These are phyloP conservation scores for Ypsolopha sequella DNA, from an alignment of 2,888 invertebrate species.

Conservation along the genomic window DNA sequence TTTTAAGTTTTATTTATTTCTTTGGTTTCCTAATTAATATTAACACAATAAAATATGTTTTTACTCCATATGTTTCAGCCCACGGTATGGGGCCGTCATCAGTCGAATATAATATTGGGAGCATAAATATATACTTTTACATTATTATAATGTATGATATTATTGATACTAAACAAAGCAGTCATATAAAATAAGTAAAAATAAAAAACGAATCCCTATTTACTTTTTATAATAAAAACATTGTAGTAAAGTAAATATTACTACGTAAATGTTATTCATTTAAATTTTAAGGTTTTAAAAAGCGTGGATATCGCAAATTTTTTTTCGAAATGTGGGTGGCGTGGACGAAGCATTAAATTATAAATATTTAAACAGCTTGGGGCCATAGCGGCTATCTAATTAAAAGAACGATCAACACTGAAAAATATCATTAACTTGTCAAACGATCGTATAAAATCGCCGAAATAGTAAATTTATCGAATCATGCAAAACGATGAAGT, in stretches of 20 bases:
- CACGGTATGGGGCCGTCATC: no score
- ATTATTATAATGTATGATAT: no score
- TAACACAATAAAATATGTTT: no score
- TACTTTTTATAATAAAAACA: slow-evolving; percentile 4
- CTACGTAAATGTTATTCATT: not conserved
- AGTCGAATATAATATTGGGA: no score
- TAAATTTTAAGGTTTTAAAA: slow-evolving; percentile 5
- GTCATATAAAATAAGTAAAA: no score
- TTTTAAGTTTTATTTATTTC: no score
- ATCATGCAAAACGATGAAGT: slow-evolving; percentile 7
- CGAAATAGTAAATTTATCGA: slow-evolving; percentile 29
- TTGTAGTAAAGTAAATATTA: not conserved
- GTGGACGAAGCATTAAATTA: slow-evolving; percentile 29
- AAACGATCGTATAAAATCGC: slow-evolving; percentile 32
- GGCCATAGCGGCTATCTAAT: slow-evolving; percentile 31
- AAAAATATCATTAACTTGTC: slow-evolving; percentile 42
- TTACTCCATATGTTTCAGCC: no score
- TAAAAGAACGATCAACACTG: slow-evolving; percentile 33
- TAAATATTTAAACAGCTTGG: slow-evolving; percentile 35
- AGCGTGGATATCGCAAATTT: slow-evolving; percentile 22
- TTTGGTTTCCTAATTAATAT: no score
- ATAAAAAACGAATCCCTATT: no score
- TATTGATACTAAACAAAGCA: no score
- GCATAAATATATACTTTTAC: no score
- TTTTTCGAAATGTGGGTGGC: slow-evolving; percentile 43